A percentile compares a stretch with the other conserved stretches of the same genome.
Conservation (phyloP, 2,113 vertebrate genomes). For the Cyprinus carpio region DNA sequence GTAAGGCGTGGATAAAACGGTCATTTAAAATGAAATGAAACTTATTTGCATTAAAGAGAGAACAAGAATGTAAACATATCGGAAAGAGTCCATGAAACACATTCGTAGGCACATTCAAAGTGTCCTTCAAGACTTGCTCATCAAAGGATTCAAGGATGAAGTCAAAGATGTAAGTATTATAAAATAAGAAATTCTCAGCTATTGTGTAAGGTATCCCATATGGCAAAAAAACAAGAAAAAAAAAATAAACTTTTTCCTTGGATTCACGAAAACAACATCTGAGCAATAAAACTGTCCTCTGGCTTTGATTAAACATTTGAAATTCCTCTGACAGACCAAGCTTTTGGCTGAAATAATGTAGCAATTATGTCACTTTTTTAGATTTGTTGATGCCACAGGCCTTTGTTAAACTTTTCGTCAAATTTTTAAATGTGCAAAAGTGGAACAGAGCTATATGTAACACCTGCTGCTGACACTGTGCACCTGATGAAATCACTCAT, state of each 20-base stretch:
- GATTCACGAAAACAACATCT: not conserved
- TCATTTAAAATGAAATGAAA: not conserved
- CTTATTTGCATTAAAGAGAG: not conserved
- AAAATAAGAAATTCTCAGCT: not conserved
- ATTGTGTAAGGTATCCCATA: not conserved
- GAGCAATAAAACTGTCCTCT: not conserved
- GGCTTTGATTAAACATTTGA: not conserved
- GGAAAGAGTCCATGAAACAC: slow-evolving; percentile 56
- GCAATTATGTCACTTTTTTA: not conserved
- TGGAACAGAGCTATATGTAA: not conserved
- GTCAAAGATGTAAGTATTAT: slow-evolving; percentile 59
- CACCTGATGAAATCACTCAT: slow-evolving; percentile 57
- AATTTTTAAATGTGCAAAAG: not conserved
- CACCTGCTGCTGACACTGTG: slow-evolving; percentile 43
- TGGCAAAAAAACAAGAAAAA: not conserved
- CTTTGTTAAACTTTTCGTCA: not conserved
- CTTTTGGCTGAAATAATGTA: not conserved
- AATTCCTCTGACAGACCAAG: not conserved
- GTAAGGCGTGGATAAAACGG: not conserved
- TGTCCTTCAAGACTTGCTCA: slow-evolving; percentile 63
- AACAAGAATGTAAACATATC: slow-evolving; percentile 54
- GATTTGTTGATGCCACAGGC: not conserved
- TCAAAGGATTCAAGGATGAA: slow-evolving; percentile 53
- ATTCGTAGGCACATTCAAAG: slow-evolving; percentile 63
- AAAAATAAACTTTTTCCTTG: not conserved